Conservation (phyloP, 2,888 invertebrate species). For the Xestia rhomboidea region DNA sequence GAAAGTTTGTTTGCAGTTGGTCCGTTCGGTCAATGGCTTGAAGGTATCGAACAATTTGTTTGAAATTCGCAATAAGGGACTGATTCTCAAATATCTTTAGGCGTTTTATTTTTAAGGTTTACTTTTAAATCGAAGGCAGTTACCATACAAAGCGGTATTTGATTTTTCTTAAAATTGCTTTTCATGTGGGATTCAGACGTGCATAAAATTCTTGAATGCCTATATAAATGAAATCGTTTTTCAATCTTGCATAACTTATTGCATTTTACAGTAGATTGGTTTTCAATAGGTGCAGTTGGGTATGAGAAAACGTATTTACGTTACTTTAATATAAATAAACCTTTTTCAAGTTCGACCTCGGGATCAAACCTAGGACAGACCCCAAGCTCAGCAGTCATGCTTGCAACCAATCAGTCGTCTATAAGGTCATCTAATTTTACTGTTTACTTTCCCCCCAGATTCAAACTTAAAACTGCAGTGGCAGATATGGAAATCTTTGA, state of each 20-base stretch:
- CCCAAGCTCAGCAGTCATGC: no score
- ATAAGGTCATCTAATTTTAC: neutral
- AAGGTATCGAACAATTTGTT: conserved; percentile 13
- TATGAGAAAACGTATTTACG: neutral
- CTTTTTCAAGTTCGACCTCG: neutral
- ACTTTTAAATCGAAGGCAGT: conserved; percentile 19
- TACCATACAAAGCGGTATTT: conserved; percentile 11
- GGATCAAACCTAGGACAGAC: no score
- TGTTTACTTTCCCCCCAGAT: neutral
- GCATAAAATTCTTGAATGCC: conserved; percentile 20
- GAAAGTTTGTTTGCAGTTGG: conserved; percentile 3
- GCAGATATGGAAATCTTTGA: no score
- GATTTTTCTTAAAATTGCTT: conserved; percentile 34
- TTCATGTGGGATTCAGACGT: conserved; percentile 1
- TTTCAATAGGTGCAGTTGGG: conserved; percentile 13
- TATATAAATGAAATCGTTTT: conserved; percentile 7
- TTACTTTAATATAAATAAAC: conserved; percentile 1
- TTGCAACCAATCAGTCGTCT: neutral
- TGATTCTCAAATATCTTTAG: conserved; percentile 22
- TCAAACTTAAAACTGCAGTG: no score
- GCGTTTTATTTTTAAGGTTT: conserved; percentile 14
- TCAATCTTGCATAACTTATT: conserved; percentile 19
- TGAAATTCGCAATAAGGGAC: conserved; percentile 12
- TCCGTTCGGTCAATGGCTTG: neutral
- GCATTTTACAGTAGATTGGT: conserved; percentile 17